These are phyloP conservation scores for Dicyrtomina minuta DNA, from an alignment of 2,888 invertebrate genomes.

Conservation along the genomic window DNA sequence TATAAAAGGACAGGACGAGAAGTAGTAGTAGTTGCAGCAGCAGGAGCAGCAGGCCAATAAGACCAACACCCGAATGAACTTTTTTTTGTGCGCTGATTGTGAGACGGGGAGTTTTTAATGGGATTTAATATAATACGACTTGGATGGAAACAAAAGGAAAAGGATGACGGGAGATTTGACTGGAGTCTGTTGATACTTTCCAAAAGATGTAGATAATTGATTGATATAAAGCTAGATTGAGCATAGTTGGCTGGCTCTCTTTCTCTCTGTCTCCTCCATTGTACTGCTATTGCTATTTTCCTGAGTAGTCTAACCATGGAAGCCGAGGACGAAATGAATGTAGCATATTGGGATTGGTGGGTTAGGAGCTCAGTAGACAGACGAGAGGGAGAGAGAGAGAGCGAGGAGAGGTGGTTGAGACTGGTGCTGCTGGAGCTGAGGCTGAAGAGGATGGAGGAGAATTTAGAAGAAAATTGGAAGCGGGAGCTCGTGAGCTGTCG, in stretches of 20 bases:
- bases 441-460: slow-evolving; percentile 3
- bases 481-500: slow-evolving; percentile 32
- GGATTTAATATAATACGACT: slow-evolving; percentile 12
- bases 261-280: slow-evolving; percentile 2
- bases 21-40: no score
- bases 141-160: slow-evolving; percentile 8
- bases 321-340: no score
- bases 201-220: slow-evolving; percentile 6
- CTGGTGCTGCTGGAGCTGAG: not conserved
- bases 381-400: not conserved
- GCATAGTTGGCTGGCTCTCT: not conserved
- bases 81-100: not conserved
- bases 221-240: slow-evolving; percentile 16
- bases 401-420: not conserved
- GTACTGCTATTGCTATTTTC: not conserved
- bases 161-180: slow-evolving; percentile 1
- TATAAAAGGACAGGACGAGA: not conserved
- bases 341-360: not conserved
- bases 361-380: not conserved
- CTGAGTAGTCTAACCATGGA: no score
- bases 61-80: not conserved
- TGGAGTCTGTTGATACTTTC: slow-evolving; percentile 10
- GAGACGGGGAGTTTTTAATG: not conserved
- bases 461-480: slow-evolving; percentile 9
- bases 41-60: no score